Conservation (phyloP, 2,113 vertebrate genomes). For the Halichoeres trimaculatus region DNA sequence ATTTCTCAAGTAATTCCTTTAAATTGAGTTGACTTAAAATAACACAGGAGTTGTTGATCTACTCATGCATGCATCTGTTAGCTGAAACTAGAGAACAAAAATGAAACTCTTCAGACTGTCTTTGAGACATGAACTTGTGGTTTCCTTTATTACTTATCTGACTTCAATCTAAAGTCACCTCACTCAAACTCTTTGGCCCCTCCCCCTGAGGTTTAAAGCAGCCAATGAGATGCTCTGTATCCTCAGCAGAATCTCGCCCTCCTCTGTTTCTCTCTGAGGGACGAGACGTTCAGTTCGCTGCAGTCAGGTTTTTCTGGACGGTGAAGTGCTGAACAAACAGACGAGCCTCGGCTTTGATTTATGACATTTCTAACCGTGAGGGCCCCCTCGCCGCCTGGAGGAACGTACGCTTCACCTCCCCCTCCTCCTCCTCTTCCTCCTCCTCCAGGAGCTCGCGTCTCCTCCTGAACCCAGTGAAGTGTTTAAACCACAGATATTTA, state of each 20-base stretch:
- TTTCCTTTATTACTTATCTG: background rate
- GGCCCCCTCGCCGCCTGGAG: constrained; percentile 20
- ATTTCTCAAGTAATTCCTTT: no score
- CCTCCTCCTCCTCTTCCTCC: constrained; percentile 1
- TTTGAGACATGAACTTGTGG: background rate
- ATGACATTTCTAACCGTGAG: constrained; percentile 11
- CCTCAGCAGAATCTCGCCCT: background rate
- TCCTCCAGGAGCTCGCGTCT: background rate
- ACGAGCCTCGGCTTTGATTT: constrained; percentile 45
- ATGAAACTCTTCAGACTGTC: no score
- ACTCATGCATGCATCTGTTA: no score
- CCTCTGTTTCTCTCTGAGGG: background rate
- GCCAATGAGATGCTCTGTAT: background rate
- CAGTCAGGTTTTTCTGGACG: constrained; percentile 3
- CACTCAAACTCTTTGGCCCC: background rate
- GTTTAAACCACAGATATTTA: constrained; percentile 53
- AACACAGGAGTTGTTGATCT: no score
- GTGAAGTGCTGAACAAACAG: constrained; percentile 37
- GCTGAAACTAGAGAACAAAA: no score
- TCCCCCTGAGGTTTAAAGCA: background rate
- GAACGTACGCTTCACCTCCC: constrained; percentile 33
- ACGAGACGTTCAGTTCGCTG: background rate
- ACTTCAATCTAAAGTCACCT: background rate
- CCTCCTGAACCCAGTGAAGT: background rate
- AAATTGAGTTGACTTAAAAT: no score